Percentiles rank a stretch among this genome's conserved stretches.
Evolutionary conservation across 1,140 invertebrate species (phyloP).

Genomic region (Doryteuthis pealeii): DNA sequence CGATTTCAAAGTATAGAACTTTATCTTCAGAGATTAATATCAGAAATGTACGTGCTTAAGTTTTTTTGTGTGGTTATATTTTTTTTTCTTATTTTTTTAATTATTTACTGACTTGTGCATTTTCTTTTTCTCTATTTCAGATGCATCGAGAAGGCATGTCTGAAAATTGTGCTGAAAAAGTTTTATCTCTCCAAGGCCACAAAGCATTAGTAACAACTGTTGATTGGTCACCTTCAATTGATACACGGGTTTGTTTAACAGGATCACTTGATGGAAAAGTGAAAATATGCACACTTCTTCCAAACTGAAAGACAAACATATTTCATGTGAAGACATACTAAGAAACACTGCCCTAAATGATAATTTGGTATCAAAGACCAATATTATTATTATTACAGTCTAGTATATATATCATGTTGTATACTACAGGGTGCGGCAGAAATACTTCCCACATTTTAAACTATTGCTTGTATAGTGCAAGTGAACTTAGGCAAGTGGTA

Average conservation of each 20-base stretch:
- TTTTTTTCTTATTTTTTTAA: not conserved
- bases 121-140: not conserved
- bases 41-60: too few species aligned
- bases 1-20: too few species aligned
- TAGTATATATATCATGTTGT: too few species aligned
- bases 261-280: constrained; percentile 68
- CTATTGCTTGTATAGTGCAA: too few species aligned
- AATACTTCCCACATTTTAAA: too few species aligned
- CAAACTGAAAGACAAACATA: too few species aligned
- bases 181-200: constrained; percentile 66
- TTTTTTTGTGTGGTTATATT: not conserved
- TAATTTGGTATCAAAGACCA: too few species aligned
- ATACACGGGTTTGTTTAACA: constrained; percentile 68
- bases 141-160: not conserved
- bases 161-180: constrained; percentile 35
- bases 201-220: constrained; percentile 64
- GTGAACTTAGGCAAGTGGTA: too few species aligned
- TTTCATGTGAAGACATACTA: constrained; percentile 16
- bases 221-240: constrained; percentile 70
- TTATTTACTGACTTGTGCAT: too few species aligned
- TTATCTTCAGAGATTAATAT: too few species aligned
- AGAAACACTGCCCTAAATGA: not conserved
- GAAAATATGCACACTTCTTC: constrained; percentile 66
- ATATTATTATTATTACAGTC: too few species aligned
- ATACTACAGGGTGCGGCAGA: too few species aligned